Base-by-base conservation (phyloP, 2,888 invertebrate genomes). In the Emmelina monodactyla region DNA sequence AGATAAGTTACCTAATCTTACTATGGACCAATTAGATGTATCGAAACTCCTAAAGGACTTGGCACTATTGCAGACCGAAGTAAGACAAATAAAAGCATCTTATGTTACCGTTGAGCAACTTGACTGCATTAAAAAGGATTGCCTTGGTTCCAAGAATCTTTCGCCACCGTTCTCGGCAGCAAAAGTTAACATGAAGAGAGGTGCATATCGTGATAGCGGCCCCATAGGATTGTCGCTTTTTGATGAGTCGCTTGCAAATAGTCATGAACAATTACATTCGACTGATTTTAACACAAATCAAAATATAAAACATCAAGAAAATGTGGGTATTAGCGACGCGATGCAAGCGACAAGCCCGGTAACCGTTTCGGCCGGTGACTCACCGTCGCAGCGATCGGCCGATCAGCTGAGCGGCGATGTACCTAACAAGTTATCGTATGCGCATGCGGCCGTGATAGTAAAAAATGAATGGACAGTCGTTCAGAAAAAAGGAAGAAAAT, bases 111-210 rank as follows among this genome's bases (percentile, higher is more conserved):
- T 14, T 11, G 15, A 30, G 9, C 31, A 35, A 16, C 25, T 35
- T 12, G 34, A 34, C 10, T n/a, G 11, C 10, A 10, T 16, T 16
- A 34, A 30, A n/a, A 34, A 33, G 13, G 22, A 25, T 14, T 33
- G 25, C 7, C 2, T 11, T 14, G 12, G n/a, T 7, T 9, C 2
- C 6, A 33, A 28, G 15, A 28, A n/a, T 7, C 1, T 11, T 14
- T 40, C 40, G n/a, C 40, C 37, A 1, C 35, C 35, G 1, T 37
- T 37, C 11, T 37, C 40, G 3, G 22, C 35, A 4, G 35, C 10
- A 12, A 37, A 37, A 28, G 15, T 37, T n/a, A 40, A 40, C 14
- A 33, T 37, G 31, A 40, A 32, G 28, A 32, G 37, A 35, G 40
- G 37, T 2, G 40, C 40, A 4, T 39, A 37, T 25, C 29, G 36